Evolutionary conservation across 2,113 vertebrate genomes (phyloP).

Genomic region (Pavo muticus): DNA sequence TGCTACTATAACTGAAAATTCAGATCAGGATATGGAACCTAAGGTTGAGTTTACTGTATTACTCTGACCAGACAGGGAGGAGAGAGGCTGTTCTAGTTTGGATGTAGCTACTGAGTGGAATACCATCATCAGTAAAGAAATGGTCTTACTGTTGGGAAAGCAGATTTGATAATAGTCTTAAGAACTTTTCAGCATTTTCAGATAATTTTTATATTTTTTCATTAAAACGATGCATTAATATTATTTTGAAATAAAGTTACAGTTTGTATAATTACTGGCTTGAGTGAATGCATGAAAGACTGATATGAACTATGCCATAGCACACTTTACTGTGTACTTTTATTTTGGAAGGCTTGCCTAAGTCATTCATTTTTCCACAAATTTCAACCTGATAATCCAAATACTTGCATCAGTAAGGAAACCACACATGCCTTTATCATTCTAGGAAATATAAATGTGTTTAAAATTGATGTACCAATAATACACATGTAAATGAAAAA

Average conservation of each 20-base stretch:
- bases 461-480: not conserved
- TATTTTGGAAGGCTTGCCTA: not conserved
- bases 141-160: not conserved
- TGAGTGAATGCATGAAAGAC: not conserved
- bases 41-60: not conserved
- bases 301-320: not conserved
- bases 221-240: not conserved
- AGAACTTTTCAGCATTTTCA: not conserved
- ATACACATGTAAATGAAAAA: not conserved
- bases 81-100: not conserved
- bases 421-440: not conserved
- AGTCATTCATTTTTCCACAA: not conserved
- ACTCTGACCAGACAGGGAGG: not conserved
- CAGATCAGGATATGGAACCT: not conserved
- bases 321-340: not conserved
- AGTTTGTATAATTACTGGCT: not conserved
- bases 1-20: not conserved
- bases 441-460: not conserved
- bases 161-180: not conserved
- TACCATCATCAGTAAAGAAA: not conserved
- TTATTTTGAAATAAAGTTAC: not conserved
- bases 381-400: not conserved
- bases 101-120: not conserved
- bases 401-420: not conserved
- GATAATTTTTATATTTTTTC: accelerated